Percentiles rank a stretch among this genome's conserved stretches.
These are phyloP conservation scores for Pipistrellus kuhlii DNA, from an alignment of 2,797 vertebrate genomes.

Conservation along the genomic window DNA sequence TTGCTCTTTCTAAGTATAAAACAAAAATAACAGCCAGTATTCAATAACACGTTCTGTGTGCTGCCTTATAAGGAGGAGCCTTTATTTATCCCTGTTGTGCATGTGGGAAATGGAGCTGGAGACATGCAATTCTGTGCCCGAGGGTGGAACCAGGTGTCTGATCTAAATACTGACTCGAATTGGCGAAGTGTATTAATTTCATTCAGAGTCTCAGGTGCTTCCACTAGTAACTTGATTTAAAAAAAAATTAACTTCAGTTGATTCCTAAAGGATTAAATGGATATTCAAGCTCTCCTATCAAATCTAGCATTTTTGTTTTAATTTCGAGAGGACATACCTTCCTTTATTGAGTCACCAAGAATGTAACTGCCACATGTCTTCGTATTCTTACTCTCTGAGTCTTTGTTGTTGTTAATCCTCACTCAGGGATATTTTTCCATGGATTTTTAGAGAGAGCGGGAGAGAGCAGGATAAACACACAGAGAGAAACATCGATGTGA, in stretches of 20 bases:
- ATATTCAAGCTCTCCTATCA: not conserved
- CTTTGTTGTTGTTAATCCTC: not conserved
- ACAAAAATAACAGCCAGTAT: not conserved
- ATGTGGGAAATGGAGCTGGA: not conserved
- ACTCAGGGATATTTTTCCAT: no score
- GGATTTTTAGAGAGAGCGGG: no score
- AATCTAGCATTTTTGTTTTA: not conserved
- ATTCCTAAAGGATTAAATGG: not conserved
- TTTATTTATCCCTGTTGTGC: not conserved
- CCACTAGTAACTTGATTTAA: not conserved
- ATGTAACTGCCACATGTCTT: not conserved
- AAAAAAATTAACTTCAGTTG: not conserved
- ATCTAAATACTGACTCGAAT: not conserved
- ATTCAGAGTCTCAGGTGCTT: not conserved
- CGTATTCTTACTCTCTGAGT: not conserved
- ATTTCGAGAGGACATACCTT: not conserved
- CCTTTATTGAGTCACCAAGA: not conserved
- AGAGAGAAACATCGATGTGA: no score
- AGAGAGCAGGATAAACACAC: no score
- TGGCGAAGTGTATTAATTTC: not conserved
- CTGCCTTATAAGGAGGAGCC: not conserved
- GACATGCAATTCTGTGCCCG: not conserved
- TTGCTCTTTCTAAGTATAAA: not conserved
- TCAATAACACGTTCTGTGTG: not conserved
- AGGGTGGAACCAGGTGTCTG: not conserved